Evolutionary conservation across 1,140 invertebrate genomes (phyloP).

Genomic region (Rhynchophorus ferrugineus): DNA sequence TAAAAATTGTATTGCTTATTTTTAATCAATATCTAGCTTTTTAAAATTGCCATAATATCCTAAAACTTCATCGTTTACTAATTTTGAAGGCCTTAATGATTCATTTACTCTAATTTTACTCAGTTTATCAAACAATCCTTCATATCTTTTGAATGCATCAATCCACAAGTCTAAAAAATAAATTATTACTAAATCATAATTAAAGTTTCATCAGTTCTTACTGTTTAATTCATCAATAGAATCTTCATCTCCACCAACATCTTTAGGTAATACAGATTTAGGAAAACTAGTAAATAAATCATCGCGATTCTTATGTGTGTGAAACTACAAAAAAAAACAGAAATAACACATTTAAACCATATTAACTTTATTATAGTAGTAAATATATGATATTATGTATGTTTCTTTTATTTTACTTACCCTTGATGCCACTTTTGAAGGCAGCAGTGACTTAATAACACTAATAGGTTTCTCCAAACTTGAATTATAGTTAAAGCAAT

Average conservation of each 20-base stretch:
- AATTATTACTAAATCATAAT: background rate
- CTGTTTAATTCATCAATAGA: constrained; percentile 9
- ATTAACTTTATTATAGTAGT: too few species aligned
- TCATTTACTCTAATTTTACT: constrained; percentile 20
- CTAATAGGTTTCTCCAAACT: constrained; percentile 45
- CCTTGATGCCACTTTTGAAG: constrained; percentile 43
- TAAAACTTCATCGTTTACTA: constrained; percentile 27
- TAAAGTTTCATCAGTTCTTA: constrained; percentile 3
- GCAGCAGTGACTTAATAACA: constrained; percentile 44
- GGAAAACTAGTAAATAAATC: constrained; percentile 44
- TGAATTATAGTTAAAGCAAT: constrained; percentile 46
- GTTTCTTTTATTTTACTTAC: constrained; percentile 32
- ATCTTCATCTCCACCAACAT: constrained; percentile 48
- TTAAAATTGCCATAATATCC: constrained; percentile 29
- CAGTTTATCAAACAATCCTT: constrained; percentile 18
- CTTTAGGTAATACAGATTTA: constrained; percentile 45
- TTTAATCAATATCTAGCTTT: constrained; percentile 25
- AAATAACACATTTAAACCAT: too few species aligned
- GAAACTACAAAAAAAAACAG: constrained; percentile 13
- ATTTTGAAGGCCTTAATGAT: constrained; percentile 19
- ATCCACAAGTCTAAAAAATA: constrained; percentile 15
- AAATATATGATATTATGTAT: background rate
- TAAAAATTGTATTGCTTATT: background rate
- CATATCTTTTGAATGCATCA: constrained; percentile 11
- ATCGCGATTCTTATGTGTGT: background rate